Evolutionary conservation across 2,797 vertebrate genomes (phyloP), one percentile per base, ranked within the genome.

Genomic region (Eidolon dupreanum): DNA sequence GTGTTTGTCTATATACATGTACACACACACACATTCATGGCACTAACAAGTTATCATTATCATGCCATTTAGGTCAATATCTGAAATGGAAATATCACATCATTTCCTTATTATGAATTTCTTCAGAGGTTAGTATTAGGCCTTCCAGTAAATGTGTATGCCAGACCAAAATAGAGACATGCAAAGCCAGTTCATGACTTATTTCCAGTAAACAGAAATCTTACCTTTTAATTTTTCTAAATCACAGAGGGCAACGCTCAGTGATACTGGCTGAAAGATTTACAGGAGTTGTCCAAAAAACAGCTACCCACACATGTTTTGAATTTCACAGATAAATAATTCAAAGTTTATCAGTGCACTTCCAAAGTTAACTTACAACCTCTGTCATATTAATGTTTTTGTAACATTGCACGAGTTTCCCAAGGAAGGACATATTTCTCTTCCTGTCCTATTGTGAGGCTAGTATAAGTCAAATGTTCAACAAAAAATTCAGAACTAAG

Each of bases 161-260:
- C 82, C 96, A 91, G 57, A 96, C 90, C 95, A 98, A 98, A 97
- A 96, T 68, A 97, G 65, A 97, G 63, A 36, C 41, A 66, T 33
- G 20, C 36, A 94, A 86, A 94, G 41, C 57, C 96, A 97, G 77
- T 51, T 38, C 46, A 51, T 7, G 46, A n/a, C 90, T 97, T 98
- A 55, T n/a, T 97, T 79, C 61, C 49, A 97, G 61, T 88, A 41
- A 98, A 41, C n/a, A 95, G 95, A 96, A 96, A 95, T 53, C 13
- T 77, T 97, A 93, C 20, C 79, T 97, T 98, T 98, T 90, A 43
- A 70, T 97, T 98, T 98, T 70, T 95, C 68, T 43, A 74, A 94
- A 95, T 88, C 95, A 93, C 89, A 8, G 46, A 95, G 17, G 11
- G 6, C 3, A 97, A 84, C 66, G 0, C n/a, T 97, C 46, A 51